Evolutionary conservation across 2,888 invertebrate species (phyloP).

Genomic region (Dromius quadrimaculatus): DNA sequence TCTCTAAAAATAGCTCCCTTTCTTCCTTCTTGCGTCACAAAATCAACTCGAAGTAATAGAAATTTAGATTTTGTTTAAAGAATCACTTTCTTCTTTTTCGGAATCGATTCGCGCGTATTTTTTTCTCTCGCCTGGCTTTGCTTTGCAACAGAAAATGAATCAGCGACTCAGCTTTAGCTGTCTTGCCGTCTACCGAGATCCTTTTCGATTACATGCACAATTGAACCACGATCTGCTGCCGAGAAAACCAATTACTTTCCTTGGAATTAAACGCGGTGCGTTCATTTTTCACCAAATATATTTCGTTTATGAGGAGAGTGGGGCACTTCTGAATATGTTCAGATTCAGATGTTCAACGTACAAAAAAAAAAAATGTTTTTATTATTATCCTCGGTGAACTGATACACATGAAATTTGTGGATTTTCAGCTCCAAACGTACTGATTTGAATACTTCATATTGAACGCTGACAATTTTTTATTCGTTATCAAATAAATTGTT

Average conservation of each 20-base stretch:
- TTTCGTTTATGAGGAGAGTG: conserved; percentile 32
- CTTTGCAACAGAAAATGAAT: conserved; percentile 36
- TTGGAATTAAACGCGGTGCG: conserved; percentile 42
- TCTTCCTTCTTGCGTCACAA: not conserved
- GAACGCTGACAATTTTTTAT: no score
- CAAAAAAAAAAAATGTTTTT: no score
- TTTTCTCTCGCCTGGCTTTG: not conserved
- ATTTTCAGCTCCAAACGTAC: no score
- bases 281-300: conserved; percentile 43
- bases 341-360: no score
- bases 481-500: no score
- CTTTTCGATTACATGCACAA: conserved; percentile 50
- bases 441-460: no score
- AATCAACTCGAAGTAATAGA: conserved; percentile 22
- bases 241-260: conserved; percentile 49
- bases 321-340: not conserved
- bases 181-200: conserved; percentile 10
- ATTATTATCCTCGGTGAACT: no score
- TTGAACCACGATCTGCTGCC: conserved; percentile 38
- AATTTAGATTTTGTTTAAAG: conserved; percentile 21
- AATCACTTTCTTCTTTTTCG: no score
- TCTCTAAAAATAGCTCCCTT: no score
- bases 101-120: conserved; percentile 8
- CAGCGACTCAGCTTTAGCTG: not conserved
- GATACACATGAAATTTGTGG: no score